Evolutionary conservation across 2,797 vertebrate genomes (phyloP).

Genomic region (Malurus leucopterus): DNA sequence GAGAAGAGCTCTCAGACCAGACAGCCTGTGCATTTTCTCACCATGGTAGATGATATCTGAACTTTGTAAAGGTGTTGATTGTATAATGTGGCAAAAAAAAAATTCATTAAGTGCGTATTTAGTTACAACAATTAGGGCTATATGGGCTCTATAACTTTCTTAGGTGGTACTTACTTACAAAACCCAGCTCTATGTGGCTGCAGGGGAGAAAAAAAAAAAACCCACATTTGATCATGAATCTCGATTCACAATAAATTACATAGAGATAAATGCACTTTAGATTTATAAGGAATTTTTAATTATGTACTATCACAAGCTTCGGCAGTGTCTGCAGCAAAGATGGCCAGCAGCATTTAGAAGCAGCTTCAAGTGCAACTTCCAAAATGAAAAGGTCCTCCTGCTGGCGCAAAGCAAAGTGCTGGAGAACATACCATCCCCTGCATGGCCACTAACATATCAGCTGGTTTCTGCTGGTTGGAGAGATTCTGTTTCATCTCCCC

Average conservation of each 20-base stretch:
- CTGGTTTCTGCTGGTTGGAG: background rate
- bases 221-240: background rate
- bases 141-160: background rate
- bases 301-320: background rate
- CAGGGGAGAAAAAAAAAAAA: background rate
- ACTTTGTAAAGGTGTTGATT: background rate
- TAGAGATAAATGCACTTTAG: background rate
- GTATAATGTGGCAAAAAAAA: background rate
- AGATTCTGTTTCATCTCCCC: background rate
- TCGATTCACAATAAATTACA: background rate
- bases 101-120: background rate
- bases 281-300: background rate
- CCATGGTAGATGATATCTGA: background rate
- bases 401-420: background rate
- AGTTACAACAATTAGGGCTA: background rate
- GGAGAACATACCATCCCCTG: background rate
- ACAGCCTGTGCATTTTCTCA: background rate
- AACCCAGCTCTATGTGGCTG: background rate
- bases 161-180: background rate
- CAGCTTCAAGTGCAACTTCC: background rate
- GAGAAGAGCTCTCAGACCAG: background rate
- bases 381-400: background rate
- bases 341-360: background rate
- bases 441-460: accelerated
- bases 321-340: background rate